These are phyloP conservation scores for Pangasius macronema DNA, from an alignment of 2,797 vertebrate genomes.

Conservation along the genomic window DNA sequence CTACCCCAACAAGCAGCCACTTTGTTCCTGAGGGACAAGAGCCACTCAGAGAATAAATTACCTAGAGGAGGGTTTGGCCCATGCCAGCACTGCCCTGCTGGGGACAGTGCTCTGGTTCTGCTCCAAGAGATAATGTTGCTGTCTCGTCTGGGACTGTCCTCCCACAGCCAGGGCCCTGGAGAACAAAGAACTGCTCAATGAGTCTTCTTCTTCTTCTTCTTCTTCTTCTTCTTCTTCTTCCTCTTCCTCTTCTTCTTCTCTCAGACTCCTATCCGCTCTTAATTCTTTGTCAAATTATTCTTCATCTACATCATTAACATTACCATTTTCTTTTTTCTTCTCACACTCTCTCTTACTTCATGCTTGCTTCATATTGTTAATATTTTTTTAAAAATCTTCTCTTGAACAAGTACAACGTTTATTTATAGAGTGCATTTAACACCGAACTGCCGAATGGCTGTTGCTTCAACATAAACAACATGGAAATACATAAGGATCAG, in stretches of 20 bases:
- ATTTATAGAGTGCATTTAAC: neutral
- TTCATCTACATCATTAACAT: neutral
- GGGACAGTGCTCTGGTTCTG: slow-evolving; percentile 73
- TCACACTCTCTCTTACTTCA: neutral
- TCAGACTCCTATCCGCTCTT: no score
- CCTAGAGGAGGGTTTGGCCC: slow-evolving; percentile 69
- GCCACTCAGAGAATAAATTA: slow-evolving; percentile 79
- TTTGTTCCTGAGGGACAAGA: slow-evolving; percentile 82
- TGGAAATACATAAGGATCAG: neutral
- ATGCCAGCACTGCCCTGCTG: slow-evolving; percentile 68
- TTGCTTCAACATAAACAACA: neutral
- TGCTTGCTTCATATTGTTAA: neutral
- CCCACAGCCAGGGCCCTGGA: slow-evolving; percentile 75
- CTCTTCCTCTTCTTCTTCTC: neutral
- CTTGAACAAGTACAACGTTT: neutral
- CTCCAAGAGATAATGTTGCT: slow-evolving; percentile 87
- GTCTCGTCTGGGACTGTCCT: slow-evolving; percentile 81
- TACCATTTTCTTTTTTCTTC: neutral
- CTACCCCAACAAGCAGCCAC: slow-evolving; percentile 75
- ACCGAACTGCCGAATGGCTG: neutral
- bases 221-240: neutral
- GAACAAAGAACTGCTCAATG: slow-evolving; percentile 72
- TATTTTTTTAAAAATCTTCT: neutral
- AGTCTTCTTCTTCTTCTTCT: neutral
- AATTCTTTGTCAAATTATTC: neutral